Conservation (phyloP, 2,888 invertebrate species). For the Itoplectis maculator region DNA sequence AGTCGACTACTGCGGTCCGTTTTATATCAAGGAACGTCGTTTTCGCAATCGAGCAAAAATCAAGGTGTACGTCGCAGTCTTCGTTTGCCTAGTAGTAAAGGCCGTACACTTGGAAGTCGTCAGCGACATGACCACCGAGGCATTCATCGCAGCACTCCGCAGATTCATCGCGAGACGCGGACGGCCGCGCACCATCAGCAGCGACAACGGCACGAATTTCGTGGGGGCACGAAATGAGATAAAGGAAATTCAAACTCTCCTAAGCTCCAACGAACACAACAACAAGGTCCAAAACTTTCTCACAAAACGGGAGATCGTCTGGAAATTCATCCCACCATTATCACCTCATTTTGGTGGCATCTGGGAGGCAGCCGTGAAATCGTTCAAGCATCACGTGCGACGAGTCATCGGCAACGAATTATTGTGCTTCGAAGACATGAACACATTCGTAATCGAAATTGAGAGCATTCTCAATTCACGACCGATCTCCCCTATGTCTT, state of each 20-base stretch:
- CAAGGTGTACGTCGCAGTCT: slow-evolving; percentile 58
- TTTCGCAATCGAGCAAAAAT: slow-evolving; percentile 61
- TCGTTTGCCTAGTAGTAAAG: neutral
- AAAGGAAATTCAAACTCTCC: slow-evolving; percentile 37
- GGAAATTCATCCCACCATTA: slow-evolving; percentile 34
- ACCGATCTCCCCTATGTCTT: slow-evolving; percentile 30
- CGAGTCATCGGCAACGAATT: slow-evolving; percentile 39
- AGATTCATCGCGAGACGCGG: slow-evolving; percentile 61
- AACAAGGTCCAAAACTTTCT: slow-evolving; percentile 8
- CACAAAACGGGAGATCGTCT: neutral
- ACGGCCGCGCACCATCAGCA: slow-evolving; percentile 32
- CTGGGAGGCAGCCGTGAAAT: slow-evolving; percentile 48
- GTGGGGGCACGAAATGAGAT: slow-evolving; percentile 58
- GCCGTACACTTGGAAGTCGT: neutral
- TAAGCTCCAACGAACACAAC: slow-evolving; percentile 46
- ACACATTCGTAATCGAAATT: slow-evolving; percentile 39
- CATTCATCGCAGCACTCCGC: slow-evolving; percentile 59
- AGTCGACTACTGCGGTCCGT: slow-evolving; percentile 53
- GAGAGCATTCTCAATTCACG: slow-evolving; percentile 48
- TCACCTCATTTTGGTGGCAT: slow-evolving; percentile 43
- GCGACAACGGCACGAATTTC: slow-evolving; percentile 66
- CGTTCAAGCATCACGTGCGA: slow-evolving; percentile 44
- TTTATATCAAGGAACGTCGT: slow-evolving; percentile 63
- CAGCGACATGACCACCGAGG: slow-evolving; percentile 61
- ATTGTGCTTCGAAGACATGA: slow-evolving; percentile 39